A percentile compares a stretch with the other conserved stretches of the same genome.
Evolutionary conservation across 2,113 vertebrate species (phyloP).

Genomic region (Vimba vimba): DNA sequence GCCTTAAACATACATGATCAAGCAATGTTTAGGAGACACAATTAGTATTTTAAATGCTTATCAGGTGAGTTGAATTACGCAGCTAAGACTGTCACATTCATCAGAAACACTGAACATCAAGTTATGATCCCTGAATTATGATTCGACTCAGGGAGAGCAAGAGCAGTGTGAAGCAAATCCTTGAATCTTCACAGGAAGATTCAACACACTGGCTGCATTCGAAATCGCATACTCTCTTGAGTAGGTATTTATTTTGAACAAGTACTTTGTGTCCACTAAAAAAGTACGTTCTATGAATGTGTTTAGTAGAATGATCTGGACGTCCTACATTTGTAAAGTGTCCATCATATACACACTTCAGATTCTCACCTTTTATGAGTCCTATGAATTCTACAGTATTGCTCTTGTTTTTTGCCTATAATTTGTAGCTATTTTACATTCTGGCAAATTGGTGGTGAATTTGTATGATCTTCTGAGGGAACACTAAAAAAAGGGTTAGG

Average conservation of each 20-base stretch:
- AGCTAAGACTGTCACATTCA: conserved; percentile 15
- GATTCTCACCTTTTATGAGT: too few species aligned
- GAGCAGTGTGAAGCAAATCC: not conserved
- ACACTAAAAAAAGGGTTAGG: not conserved
- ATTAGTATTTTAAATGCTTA: conserved; percentile 23
- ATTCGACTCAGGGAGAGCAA: conserved; percentile 15
- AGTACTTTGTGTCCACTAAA: too few species aligned
- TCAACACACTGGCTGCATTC: not conserved
- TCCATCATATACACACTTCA: too few species aligned
- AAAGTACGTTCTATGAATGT: too few species aligned
- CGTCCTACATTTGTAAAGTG: too few species aligned
- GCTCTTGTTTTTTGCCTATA: too few species aligned
- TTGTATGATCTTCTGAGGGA: not conserved
- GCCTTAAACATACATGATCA: not conserved
- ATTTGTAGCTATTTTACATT: not conserved
- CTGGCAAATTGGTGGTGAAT: not conserved
- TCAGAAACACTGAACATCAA: conserved; percentile 24
- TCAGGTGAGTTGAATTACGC: conserved; percentile 36
- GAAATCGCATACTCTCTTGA: too few species aligned
- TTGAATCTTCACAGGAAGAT: not conserved
- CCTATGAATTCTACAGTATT: too few species aligned
- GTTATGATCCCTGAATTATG: conserved; percentile 43
- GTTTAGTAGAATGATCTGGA: too few species aligned
- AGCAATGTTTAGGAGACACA: not conserved
- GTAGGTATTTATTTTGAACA: too few species aligned